phyloP scores from a whole-genome alignment of 2,113 vertebrate species.

The Trematocara nigrifrons region DNA sequence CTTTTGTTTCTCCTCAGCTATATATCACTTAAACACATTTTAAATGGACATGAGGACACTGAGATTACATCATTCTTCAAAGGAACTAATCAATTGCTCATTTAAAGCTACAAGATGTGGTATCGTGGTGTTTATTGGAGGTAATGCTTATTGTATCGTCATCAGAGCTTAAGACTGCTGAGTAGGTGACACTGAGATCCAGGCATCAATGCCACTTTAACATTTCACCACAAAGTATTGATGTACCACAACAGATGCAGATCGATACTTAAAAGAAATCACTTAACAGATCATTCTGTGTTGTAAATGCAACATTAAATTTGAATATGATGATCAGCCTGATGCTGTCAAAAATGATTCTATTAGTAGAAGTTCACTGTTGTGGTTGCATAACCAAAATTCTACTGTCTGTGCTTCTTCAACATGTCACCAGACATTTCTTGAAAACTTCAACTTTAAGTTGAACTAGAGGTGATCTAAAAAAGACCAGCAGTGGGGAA shows the following conservation, averaged over 20 bases:
- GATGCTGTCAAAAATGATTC: not conserved
- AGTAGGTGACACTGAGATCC: not conserved
- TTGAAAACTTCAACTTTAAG: not conserved
- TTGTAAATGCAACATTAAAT: not conserved
- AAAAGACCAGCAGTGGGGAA: not conserved
- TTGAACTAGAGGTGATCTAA: not conserved
- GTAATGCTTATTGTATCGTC: not conserved
- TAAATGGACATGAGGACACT: constrained; percentile 6
- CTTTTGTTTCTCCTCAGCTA: not conserved
- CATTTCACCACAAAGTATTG: not conserved
- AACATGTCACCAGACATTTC: not conserved
- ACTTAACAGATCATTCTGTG: not conserved
- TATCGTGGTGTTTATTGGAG: not conserved
- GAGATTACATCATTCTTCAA: constrained; percentile 25
- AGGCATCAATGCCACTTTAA: not conserved
- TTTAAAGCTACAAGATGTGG: constrained; percentile 13
- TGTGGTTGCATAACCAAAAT: not conserved
- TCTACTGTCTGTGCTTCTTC: not conserved
- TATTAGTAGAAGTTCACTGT: not conserved
- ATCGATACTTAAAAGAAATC: not conserved
- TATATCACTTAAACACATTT: constrained; percentile 22
- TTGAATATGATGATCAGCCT: not conserved
- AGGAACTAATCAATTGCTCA: constrained; percentile 33
- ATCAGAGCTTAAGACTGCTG: not conserved
- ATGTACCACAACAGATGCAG: not conserved